Evolutionary conservation across 2,888 invertebrate species (phyloP).

Genomic region (Aspidapion aeneum): DNA sequence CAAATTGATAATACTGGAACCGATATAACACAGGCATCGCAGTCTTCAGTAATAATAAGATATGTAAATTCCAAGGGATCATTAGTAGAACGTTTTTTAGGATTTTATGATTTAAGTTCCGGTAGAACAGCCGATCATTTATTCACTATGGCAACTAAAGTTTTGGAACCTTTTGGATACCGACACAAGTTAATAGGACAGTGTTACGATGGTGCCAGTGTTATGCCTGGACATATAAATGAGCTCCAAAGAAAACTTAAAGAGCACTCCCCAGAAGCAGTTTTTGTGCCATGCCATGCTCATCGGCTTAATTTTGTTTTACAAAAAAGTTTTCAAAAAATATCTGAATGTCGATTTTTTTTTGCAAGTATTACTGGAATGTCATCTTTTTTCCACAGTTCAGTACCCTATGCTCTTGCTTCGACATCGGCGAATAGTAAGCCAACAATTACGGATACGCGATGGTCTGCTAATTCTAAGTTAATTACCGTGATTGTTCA

Average conservation of each 20-base stretch:
- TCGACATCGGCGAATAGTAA: conserved; percentile 1
- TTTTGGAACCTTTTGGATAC: conserved; percentile 22
- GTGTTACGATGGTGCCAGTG: conserved; percentile 30
- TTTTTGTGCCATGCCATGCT: conserved; percentile 20
- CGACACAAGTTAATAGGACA: conserved; percentile 27
- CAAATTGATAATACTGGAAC: conserved; percentile 29
- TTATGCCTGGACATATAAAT: conserved; percentile 22
- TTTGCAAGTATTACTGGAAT: conserved; percentile 27
- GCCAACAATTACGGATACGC: conserved; percentile 7
- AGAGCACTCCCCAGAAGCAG: conserved; percentile 23
- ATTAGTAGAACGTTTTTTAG: conserved; percentile 25
- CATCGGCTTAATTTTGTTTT: conserved; percentile 27
- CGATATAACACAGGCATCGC: conserved; percentile 25
- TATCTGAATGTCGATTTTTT: conserved; percentile 25
- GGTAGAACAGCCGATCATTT: conserved; percentile 13
- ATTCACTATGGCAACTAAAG: conserved; percentile 7
- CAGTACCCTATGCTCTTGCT: conserved; percentile 13
- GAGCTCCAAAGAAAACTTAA: conserved; percentile 22
- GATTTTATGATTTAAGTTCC: conserved; percentile 29
- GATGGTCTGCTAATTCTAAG: conserved; percentile 25
- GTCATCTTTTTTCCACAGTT: conserved; percentile 25
- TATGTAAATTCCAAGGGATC: conserved; percentile 20
- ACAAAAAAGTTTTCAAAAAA: conserved; percentile 22
- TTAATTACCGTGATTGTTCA: conserved; percentile 16
- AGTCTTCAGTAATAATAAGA: conserved; percentile 25